phyloP scores from a whole-genome alignment of 2,797 vertebrate genomes.

The Danio kyathit region DNA sequence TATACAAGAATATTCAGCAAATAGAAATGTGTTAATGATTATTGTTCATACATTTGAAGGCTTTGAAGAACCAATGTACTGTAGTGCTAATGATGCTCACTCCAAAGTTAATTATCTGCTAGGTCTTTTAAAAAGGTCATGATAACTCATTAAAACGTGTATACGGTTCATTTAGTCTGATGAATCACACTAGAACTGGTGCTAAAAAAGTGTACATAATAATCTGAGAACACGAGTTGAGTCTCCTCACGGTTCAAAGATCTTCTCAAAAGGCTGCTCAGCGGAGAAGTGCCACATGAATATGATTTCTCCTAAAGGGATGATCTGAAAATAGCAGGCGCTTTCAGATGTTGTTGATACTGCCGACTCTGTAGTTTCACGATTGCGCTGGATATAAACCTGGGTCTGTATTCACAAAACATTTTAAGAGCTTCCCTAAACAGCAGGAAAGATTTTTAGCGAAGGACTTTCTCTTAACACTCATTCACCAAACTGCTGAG shows the following conservation, averaged over 20 bases:
- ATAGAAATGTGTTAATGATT: background rate
- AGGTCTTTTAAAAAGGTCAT: slow-evolving; percentile 18
- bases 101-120: background rate
- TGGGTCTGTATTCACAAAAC: background rate
- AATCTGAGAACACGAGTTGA: slow-evolving; percentile 7
- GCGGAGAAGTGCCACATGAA: background rate
- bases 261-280: slow-evolving; percentile 20
- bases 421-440: too few species aligned
- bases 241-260: slow-evolving; percentile 5
- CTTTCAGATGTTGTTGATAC: slow-evolving; percentile 18
- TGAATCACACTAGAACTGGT: background rate
- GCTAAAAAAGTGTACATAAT: background rate
- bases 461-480: too few species aligned
- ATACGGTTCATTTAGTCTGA: slow-evolving; percentile 20
- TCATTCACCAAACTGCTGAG: too few species aligned
- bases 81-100: background rate
- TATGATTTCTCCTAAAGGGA: slow-evolving; percentile 14
- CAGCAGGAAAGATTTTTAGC: too few species aligned
- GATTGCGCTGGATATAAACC: slow-evolving; percentile 3
- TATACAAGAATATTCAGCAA: background rate
- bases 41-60: background rate
- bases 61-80: background rate
- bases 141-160: slow-evolving; percentile 18
- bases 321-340: slow-evolving; percentile 38
- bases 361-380: background rate